Conservation (phyloP, 2,888 invertebrate genomes). For the Pollenia amentaria region DNA sequence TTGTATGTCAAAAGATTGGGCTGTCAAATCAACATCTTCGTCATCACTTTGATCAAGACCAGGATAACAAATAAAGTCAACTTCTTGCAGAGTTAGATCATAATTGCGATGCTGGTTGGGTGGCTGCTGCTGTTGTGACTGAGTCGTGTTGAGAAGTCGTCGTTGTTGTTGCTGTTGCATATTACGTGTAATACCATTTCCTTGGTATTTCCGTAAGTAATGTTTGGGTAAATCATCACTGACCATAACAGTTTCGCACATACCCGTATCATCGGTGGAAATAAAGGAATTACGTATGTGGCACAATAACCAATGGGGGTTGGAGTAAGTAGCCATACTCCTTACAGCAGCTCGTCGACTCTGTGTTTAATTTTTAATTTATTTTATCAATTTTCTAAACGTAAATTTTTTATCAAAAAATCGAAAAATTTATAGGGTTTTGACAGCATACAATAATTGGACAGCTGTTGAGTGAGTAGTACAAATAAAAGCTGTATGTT, state of each 20-base stretch:
- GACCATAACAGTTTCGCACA: constrained; percentile 96
- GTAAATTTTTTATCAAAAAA: constrained; percentile 18
- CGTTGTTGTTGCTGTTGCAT: constrained; percentile 59
- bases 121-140: constrained; percentile 48
- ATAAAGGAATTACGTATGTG: constrained; percentile 98
- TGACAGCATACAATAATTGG: constrained; percentile 15
- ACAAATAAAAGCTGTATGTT: background rate
- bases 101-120: constrained; percentile 56
- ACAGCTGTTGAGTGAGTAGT: background rate
- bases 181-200: constrained; percentile 56
- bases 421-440: constrained; percentile 14
- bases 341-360: background rate
- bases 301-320: constrained; percentile 95
- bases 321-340: constrained; percentile 96
- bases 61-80: constrained; percentile 88
- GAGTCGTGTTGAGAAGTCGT: constrained; percentile 56
- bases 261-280: constrained; percentile 97
- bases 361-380: constrained; percentile 3
- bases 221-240: constrained; percentile 91
- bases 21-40: constrained; percentile 88
- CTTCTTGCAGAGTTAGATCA: constrained; percentile 81
- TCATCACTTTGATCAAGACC: constrained; percentile 92
- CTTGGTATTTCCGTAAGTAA: constrained; percentile 85
- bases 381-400: constrained; percentile 29
- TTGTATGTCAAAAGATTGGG: constrained; percentile 92